Evolutionary conservation across 2,113 vertebrate species (phyloP).

Genomic region (Abramis brama): DNA sequence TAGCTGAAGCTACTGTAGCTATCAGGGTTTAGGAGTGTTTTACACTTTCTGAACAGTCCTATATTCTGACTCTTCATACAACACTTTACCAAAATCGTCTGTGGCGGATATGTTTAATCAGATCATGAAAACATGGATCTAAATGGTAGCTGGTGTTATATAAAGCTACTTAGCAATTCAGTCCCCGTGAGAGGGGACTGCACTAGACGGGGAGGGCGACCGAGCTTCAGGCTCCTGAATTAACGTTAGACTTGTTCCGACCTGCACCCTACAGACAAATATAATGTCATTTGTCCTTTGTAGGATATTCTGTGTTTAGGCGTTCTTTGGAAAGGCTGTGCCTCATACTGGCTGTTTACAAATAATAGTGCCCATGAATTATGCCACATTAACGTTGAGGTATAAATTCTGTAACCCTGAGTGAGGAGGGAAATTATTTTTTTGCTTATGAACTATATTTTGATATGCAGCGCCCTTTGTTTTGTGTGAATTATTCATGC

Average conservation of each 20-base stretch:
- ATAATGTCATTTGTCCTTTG: conserved; percentile 38
- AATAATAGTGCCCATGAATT: conserved; percentile 15
- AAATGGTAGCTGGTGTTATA: conserved; percentile 45
- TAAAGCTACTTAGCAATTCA: conserved; percentile 48
- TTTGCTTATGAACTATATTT: conserved; percentile 19
- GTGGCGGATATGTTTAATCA: conserved; percentile 35
- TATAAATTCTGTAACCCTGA: conserved; percentile 14
- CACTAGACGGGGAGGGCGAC: neutral
- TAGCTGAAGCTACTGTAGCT: neutral
- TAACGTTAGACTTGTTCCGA: conserved; percentile 30
- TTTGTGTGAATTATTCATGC: conserved; percentile 6
- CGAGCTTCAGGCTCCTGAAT: conserved; percentile 35
- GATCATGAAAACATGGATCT: conserved; percentile 45
- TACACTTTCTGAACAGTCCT: conserved; percentile 7
- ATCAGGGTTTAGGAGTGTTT: conserved; percentile 8
- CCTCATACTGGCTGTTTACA: conserved; percentile 29
- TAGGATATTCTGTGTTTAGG: conserved; percentile 28
- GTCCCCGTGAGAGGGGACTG: neutral
- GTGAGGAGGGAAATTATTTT: neutral
- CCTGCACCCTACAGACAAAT: conserved; percentile 46
- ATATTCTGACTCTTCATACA: neutral
- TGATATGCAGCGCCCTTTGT: neutral
- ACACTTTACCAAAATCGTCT: conserved; percentile 24
- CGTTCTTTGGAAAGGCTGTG: conserved; percentile 19
- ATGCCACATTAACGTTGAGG: neutral